These are phyloP conservation scores for Dryomyza anilis DNA, from an alignment of 2,888 invertebrate genomes.

Conservation along the genomic window DNA sequence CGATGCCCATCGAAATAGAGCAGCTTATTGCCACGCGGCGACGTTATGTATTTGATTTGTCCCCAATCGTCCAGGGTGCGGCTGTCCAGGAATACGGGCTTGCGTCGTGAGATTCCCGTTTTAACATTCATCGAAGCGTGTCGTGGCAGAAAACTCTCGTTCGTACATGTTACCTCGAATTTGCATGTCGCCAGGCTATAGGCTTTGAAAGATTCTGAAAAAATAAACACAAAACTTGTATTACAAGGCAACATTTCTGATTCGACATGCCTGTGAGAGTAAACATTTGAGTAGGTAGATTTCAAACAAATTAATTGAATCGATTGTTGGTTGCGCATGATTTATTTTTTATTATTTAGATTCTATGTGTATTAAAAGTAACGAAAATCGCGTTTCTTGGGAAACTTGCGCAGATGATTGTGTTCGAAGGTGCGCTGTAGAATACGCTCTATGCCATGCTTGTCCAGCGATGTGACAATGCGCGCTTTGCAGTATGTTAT, in stretches of 20 bases:
- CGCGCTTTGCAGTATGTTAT: constrained; percentile 56
- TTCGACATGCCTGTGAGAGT: too few relatives aligned
- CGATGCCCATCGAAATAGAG: constrained; percentile 58
- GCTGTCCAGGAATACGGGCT: constrained; percentile 46
- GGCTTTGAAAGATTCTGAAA: constrained; percentile 36
- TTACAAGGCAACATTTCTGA: neutral
- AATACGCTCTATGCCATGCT: constrained; percentile 48
- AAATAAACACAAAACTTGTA: neutral
- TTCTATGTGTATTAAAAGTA: too few relatives aligned
- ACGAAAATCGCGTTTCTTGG: constrained; percentile 5
- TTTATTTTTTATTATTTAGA: too few relatives aligned
- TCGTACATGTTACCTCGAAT: constrained; percentile 30
- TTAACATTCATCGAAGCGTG: constrained; percentile 27
- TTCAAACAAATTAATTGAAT: too few relatives aligned
- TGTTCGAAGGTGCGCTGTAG: constrained; percentile 54
- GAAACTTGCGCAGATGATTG: constrained; percentile 51
- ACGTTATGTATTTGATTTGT: constrained; percentile 50
- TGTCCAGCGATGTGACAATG: constrained; percentile 53
- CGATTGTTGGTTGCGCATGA: too few relatives aligned
- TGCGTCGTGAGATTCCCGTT: constrained; percentile 41
- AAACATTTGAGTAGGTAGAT: too few relatives aligned
- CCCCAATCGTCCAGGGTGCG: constrained; percentile 51
- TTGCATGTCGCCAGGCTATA: constrained; percentile 37
- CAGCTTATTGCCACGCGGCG: constrained; percentile 56
- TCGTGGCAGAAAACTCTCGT: constrained; percentile 35